A percentile compares a stretch with the other conserved stretches of the same genome.
Evolutionary conservation across 2,797 vertebrate genomes (phyloP).

Genomic region (Falco concolor): DNA sequence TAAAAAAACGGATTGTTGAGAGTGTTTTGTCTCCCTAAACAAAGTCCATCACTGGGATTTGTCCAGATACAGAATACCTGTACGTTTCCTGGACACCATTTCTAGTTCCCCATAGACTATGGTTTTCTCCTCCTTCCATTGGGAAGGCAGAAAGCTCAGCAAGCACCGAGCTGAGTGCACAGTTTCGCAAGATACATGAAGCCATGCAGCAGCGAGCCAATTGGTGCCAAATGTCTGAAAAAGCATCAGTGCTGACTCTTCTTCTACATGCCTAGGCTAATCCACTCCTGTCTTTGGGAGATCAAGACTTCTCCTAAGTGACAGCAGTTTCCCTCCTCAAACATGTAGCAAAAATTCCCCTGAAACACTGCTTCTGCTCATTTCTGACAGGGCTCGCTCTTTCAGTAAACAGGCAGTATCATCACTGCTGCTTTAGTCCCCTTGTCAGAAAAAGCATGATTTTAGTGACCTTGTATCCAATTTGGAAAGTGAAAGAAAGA

Average conservation of each 20-base stretch:
- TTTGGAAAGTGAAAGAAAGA: neutral
- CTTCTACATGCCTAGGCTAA: neutral
- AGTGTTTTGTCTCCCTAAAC: neutral
- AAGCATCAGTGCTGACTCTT: neutral
- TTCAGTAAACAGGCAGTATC: neutral
- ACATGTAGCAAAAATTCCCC: neutral
- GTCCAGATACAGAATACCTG: neutral
- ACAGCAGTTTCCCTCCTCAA: neutral
- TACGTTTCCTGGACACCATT: neutral
- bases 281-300: neutral
- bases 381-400: neutral
- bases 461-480: neutral
- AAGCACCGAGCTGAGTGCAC: neutral
- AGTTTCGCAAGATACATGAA: neutral
- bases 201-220: neutral
- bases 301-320: neutral
- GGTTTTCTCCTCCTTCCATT: neutral
- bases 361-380: accelerated
- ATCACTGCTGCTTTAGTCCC: neutral
- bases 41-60: neutral
- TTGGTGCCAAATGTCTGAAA: neutral
- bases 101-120: neutral
- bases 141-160: neutral
- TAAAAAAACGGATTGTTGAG: neutral
- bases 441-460: neutral